Conservation (phyloP, 2,888 invertebrate species). For the Agrenia bidenticulata region DNA sequence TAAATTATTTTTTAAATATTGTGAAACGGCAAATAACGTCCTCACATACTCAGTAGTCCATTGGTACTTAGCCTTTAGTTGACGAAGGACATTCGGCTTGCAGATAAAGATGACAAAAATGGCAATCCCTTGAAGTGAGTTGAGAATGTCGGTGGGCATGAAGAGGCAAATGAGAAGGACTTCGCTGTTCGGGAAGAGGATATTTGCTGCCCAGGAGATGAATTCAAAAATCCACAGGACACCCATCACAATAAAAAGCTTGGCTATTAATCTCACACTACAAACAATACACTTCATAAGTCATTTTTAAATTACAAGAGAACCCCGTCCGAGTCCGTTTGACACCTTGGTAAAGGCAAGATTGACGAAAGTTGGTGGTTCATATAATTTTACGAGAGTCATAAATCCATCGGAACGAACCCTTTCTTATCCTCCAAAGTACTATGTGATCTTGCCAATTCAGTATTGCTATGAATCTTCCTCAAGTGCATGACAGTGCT, state of each 20-base stretch:
- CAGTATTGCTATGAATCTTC: constrained; percentile 30
- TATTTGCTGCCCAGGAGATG: constrained; percentile 24
- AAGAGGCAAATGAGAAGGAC: constrained; percentile 20
- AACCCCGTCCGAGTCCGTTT: no score
- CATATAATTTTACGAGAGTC: no score
- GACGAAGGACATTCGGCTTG: constrained; percentile 29
- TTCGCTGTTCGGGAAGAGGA: constrained; percentile 13
- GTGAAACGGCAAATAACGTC: no score
- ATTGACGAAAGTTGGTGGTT: no score
- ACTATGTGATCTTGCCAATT: constrained; percentile 34
- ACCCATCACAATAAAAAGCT: constrained; percentile 38
- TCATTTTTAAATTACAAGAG: no score
- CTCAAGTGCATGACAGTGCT: constrained; percentile 34
- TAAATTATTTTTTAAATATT: no score
- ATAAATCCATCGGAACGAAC: no score
- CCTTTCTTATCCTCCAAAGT: constrained; percentile 32
- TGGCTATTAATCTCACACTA: constrained; percentile 28
- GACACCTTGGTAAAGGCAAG: no score
- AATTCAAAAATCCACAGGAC: constrained; percentile 37
- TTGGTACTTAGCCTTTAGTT: constrained; percentile 19
- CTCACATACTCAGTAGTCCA: no score
- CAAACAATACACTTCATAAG: no score
- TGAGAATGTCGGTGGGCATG: constrained; percentile 28
- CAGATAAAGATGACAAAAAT: constrained; percentile 40
- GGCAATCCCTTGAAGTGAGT: constrained; percentile 34